Evolutionary conservation across 2,888 invertebrate species (phyloP).

Genomic region (Ennomos quercinarius): DNA sequence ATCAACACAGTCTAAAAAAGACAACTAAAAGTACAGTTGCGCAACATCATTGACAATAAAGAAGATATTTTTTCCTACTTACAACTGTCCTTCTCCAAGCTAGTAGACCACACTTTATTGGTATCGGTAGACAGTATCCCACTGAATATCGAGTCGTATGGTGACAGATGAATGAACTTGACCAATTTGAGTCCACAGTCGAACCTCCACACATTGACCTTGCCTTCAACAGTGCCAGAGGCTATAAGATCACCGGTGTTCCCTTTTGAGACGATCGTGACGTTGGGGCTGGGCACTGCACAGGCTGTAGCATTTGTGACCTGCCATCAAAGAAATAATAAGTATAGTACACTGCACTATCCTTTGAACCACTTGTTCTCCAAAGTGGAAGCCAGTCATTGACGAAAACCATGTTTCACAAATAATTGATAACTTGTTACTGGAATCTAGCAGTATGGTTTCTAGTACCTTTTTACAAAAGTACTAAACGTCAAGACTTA

Average conservation of each 20-base stretch:
- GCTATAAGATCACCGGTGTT: conserved; percentile 86
- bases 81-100: conserved; percentile 79
- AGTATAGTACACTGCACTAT: not conserved
- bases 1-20: too few species aligned
- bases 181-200: conserved; percentile 90
- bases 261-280: conserved; percentile 86
- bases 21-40: not conserved
- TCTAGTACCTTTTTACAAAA: too few species aligned
- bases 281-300: conserved; percentile 85
- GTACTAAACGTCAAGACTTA: too few species aligned
- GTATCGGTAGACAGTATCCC: conserved; percentile 73
- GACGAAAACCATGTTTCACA: too few species aligned
- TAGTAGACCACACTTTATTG: conserved; percentile 78
- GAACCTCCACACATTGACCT: conserved; percentile 94
- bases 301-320: conserved; percentile 94
- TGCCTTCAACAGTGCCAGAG: conserved; percentile 86
- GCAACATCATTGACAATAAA: not conserved
- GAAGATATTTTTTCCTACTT: conserved; percentile 47
- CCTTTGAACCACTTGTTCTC: too few species aligned
- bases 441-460: too few species aligned
- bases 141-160: conserved; percentile 81
- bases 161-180: conserved; percentile 84
- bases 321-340: conserved; percentile 39
- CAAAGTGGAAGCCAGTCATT: too few species aligned
- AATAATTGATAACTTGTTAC: too few species aligned